Evolutionary conservation across 2,797 vertebrate genomes (phyloP), one percentile per base, ranked within the genome.

Genomic region (Cacajao melanocephalus): DNA sequence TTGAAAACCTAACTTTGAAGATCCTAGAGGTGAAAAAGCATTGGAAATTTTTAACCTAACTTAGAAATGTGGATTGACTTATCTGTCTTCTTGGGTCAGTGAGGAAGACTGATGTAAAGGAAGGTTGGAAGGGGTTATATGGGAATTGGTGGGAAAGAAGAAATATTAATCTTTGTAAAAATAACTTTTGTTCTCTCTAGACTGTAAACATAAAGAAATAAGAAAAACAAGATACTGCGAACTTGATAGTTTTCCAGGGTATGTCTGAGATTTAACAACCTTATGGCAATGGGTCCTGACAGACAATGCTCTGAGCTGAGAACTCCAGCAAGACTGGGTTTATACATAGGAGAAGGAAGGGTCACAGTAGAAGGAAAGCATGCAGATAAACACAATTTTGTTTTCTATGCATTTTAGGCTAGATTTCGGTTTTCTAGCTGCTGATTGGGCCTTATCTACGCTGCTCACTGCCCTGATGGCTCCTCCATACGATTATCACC

Each of bases 151-250:
- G 11, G 61, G 26, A 93, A 92, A 67, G 50, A 46, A 92, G 48
- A 96, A 86, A 83, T 46, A 83, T 33, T 89, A 73, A 70, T 95
- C 96, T 22, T 90, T 26, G 50, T 93, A 76, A 95, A 97, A 84
- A 93, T 41, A n/a, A 82, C 28, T 80, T 81, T 4, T 75, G 30
- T 92, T 88, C 41, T 44, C 72, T 67, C 39, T 55, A 67, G 36
- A 39, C 17, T 88, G 2, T 33, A 90, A 88, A 80, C 36, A 48
- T 61, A 78, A 97, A 73, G 46, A 86, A 93, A 73, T 81, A 82
- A 88, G 76, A 87, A 79, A 87, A 13, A 13, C 33, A 82, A 80
- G 72, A 52, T 86, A 79, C 26, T 70, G 41, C 52, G 75, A 96
- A 76, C 19, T 75, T 78, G 58, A 12, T 7, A 73, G 72, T 58